These are phyloP conservation scores for Lymantria monacha DNA, from an alignment of 2,888 invertebrate genomes.

Conservation along the genomic window DNA sequence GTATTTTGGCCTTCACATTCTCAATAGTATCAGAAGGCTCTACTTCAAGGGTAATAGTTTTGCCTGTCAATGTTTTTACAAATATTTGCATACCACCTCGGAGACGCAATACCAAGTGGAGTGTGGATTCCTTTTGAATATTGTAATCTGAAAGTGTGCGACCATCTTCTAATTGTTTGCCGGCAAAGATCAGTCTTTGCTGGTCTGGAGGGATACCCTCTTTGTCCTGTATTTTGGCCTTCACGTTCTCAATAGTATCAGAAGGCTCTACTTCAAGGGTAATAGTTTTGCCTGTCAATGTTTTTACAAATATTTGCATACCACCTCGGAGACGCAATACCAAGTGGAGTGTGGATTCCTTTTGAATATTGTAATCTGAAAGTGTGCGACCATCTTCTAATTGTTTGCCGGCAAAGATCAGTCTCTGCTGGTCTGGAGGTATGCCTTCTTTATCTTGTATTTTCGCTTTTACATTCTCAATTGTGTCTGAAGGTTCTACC, in stretches of 20 bases:
- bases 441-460: conserved; percentile 68
- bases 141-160: conserved; percentile 66
- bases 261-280: conserved; percentile 58
- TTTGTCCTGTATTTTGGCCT: conserved; percentile 62
- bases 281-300: conserved; percentile 59
- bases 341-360: conserved; percentile 56
- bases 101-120: conserved; percentile 61
- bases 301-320: conserved; percentile 68
- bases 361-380: conserved; percentile 61
- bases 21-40: conserved; percentile 61
- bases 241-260: conserved; percentile 63
- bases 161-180: conserved; percentile 65
- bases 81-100: conserved; percentile 66
- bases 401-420: conserved; percentile 62
- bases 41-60: conserved; percentile 58
- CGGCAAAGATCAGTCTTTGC: conserved; percentile 58
- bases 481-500: conserved; percentile 62
- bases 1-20: conserved; percentile 62
- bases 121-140: conserved; percentile 65
- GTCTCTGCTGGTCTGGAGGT: conserved; percentile 62
- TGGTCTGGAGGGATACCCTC: conserved; percentile 65
- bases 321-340: conserved; percentile 59
- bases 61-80: conserved; percentile 58
- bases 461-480: conserved; percentile 68
- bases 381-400: conserved; percentile 59